These are phyloP conservation scores for Yponomeuta cagnagella DNA, from an alignment of 2,888 invertebrate species.

Conservation along the genomic window DNA sequence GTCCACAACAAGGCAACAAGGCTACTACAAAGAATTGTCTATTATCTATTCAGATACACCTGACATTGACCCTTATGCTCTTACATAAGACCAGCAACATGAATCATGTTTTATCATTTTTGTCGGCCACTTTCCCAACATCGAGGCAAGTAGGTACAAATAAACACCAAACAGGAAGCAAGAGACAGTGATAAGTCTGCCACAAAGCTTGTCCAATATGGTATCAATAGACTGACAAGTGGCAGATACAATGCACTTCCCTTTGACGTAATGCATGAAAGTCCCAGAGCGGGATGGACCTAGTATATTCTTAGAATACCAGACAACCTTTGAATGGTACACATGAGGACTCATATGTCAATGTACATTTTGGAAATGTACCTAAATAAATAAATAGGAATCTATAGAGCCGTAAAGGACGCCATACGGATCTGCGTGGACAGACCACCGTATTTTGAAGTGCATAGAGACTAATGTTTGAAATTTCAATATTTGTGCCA, in stretches of 20 bases:
- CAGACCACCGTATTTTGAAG: no score
- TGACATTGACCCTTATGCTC: not conserved
- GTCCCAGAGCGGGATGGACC: not conserved
- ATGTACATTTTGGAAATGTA: no score
- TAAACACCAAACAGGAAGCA: not conserved
- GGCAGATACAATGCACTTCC: not conserved
- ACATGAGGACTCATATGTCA: no score
- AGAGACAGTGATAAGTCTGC: not conserved
- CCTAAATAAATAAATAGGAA: no score
- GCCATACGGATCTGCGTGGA: no score
- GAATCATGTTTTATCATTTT: not conserved
- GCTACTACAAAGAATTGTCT: no score
- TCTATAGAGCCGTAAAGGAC: no score
- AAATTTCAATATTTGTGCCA: no score
- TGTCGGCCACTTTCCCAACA: not conserved
- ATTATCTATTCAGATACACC: not conserved
- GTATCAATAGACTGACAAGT: not conserved
- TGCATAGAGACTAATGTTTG: no score
- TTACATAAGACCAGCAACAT: not conserved
- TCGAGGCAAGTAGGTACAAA: not conserved
- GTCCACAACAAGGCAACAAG: no score
- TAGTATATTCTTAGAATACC: not conserved
- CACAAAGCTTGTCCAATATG: not conserved
- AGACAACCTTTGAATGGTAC: no score
- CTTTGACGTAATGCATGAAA: not conserved